phyloP scores from a whole-genome alignment of 2,113 vertebrate genomes.

The Hemiprocne comata region DNA sequence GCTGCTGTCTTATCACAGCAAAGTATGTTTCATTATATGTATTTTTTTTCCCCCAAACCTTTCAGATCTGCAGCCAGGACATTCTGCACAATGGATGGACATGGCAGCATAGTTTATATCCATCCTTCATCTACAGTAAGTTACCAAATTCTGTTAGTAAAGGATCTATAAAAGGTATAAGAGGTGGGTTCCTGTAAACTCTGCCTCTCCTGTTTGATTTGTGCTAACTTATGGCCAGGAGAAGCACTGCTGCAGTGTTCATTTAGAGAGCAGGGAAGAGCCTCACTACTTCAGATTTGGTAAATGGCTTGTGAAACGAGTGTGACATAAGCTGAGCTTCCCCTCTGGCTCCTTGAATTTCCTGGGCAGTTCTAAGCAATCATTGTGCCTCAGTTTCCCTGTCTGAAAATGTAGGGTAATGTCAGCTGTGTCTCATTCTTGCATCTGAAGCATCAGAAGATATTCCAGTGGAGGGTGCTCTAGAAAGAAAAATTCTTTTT shows the following conservation, averaged over 20 bases:
- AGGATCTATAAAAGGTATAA: not conserved
- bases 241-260: not conserved
- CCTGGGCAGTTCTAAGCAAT: not conserved
- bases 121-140: constrained; percentile 96
- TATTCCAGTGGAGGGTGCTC: not conserved
- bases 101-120: constrained; percentile 92
- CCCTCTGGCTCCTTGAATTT: not conserved
- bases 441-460: fast-evolving
- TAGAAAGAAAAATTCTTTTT: not conserved
- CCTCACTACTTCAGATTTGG: not conserved
- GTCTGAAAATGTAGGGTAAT: not conserved
- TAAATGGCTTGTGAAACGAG: not conserved
- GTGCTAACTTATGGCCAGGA: not conserved
- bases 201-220: not conserved
- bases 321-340: not conserved
- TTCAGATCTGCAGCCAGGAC: constrained; percentile 89
- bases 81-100: constrained; percentile 97
- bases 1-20: not conserved
- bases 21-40: not conserved
- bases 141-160: not conserved
- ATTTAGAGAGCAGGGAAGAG: not conserved
- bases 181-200: not conserved
- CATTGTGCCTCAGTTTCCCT: not conserved
- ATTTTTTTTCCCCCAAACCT: not conserved
- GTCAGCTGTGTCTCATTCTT: not conserved